Percentiles rank a stretch among this genome's conserved stretches.
Conservation (phyloP, 92 coral and sea anemone species). For the Porites rus region DNA sequence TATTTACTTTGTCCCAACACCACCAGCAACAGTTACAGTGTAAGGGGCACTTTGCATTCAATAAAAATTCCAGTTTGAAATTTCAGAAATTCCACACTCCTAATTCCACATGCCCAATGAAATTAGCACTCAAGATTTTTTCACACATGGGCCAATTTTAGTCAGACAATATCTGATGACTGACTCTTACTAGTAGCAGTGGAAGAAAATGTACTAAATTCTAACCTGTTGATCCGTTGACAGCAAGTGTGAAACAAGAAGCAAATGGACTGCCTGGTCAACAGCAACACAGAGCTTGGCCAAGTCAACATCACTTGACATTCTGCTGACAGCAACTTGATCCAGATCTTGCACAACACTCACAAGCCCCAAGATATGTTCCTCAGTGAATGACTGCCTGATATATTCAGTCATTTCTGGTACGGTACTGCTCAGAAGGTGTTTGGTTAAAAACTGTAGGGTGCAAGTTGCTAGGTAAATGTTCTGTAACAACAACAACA, state of each 20-base stretch:
- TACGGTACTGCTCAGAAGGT: conserved; percentile 73
- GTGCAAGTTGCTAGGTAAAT: conserved; percentile 85
- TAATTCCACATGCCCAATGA: no score
- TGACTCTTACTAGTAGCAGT: not conserved
- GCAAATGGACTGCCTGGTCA: conserved; percentile 83
- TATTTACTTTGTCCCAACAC: no score
- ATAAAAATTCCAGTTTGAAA: no score
- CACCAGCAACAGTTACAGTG: no score
- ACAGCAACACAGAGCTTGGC: conserved; percentile 72
- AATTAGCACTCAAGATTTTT: no score
- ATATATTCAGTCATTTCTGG: conserved; percentile 77
- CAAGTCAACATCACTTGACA: conserved; percentile 63
- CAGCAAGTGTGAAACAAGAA: conserved; percentile 77
- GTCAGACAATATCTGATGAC: no score
- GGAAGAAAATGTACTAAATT: no score
- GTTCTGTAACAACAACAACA: conserved; percentile 65
- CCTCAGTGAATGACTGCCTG: conserved; percentile 64
- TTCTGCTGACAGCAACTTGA: conserved; percentile 44
- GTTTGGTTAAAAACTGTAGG: conserved; percentile 85
- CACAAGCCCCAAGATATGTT: conserved; percentile 75
- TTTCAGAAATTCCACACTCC: no score
- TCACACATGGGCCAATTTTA: no score
- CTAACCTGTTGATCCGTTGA: conserved; percentile 26
- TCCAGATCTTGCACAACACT: conserved; percentile 80
- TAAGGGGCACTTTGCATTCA: no score